phyloP scores from a whole-genome alignment of 2,113 vertebrate genomes.

The Spea bombifrons region DNA sequence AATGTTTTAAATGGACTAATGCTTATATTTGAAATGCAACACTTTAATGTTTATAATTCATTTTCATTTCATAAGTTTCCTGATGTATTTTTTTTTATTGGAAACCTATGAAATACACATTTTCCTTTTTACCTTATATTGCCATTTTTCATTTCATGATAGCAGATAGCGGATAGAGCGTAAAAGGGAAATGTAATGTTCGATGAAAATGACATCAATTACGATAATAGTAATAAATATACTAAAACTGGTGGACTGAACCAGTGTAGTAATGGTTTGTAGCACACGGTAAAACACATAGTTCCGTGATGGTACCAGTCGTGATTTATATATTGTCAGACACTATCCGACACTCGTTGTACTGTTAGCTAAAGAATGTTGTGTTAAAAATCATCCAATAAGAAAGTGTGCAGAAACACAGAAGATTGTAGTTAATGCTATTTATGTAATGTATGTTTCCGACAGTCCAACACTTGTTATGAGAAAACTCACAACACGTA shows the following conservation, averaged over 20 bases:
- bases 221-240: slow-evolving; percentile 40
- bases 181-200: slow-evolving; percentile 42
- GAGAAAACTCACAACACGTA: no score
- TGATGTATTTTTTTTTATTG: slow-evolving; percentile 34
- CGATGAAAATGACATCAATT: slow-evolving; percentile 48
- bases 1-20: neutral
- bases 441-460: no score
- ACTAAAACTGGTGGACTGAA: slow-evolving; percentile 43
- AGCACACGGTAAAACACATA: slow-evolving; percentile 39
- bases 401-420: neutral
- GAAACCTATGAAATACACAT: slow-evolving; percentile 42
- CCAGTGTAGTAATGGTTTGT: slow-evolving; percentile 45
- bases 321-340: slow-evolving; percentile 38
- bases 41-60: slow-evolving; percentile 9
- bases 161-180: slow-evolving; percentile 15
- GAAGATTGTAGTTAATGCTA: neutral
- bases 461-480: no score
- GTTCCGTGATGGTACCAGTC: slow-evolving; percentile 36
- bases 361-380: slow-evolving; percentile 16
- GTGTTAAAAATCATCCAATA: neutral
- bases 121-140: slow-evolving; percentile 21
- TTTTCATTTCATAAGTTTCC: slow-evolving; percentile 27
- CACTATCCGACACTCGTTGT: slow-evolving; percentile 1
- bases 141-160: slow-evolving; percentile 44
- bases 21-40: neutral